Evolutionary conservation across 2,888 invertebrate species (phyloP), one percentile per base, ranked within the genome.

Genomic region (Oasisia sp.): DNA sequence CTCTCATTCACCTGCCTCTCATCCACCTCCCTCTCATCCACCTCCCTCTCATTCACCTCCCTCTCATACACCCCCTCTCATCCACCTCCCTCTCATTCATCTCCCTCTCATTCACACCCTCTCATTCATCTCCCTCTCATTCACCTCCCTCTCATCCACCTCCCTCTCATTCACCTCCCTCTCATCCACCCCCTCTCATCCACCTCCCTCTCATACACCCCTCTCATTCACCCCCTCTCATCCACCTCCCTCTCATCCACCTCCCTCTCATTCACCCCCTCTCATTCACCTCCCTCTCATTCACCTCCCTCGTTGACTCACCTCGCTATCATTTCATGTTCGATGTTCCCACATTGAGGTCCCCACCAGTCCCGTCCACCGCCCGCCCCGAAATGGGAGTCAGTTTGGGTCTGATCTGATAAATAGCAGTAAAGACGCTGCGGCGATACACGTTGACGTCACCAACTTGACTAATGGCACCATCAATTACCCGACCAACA

Each of bases 401-500:
- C n/a, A 74, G 74, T 74, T 74, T 74, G 74, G 74, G 19, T 74
- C n/a, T 19, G n/a, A 74, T 27, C 74, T n/a, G 27, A 74, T 74
- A 74, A 74, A 74, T 74, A 74, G 74, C 74, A 19, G 74, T 74
- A n/a, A 74, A 74, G 74, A 74, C 74, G 74, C 74, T 27, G 74
- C 74, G 50, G 50, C 50, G 50, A 50, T 50, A 50, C 50, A 50
- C 8, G 74, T 74, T 74, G 27, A 19, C 74, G 74, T 74, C 74
- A 74, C 74, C 74, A 74, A 74, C 27, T 27, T 74, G 74, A 27
- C 74, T 74, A 74, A 74, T 74, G n/a, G 74, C 19, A 3, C 74
- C 74, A 74, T 74, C 74, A 74, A 74, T 74, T 74, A 74, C 74
- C 74, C 74, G 19, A 74, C 74, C 74, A 74, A 74, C 74, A 74